Conservation (phyloP, 2,888 invertebrate genomes). For the Bellardia bayeri region DNA sequence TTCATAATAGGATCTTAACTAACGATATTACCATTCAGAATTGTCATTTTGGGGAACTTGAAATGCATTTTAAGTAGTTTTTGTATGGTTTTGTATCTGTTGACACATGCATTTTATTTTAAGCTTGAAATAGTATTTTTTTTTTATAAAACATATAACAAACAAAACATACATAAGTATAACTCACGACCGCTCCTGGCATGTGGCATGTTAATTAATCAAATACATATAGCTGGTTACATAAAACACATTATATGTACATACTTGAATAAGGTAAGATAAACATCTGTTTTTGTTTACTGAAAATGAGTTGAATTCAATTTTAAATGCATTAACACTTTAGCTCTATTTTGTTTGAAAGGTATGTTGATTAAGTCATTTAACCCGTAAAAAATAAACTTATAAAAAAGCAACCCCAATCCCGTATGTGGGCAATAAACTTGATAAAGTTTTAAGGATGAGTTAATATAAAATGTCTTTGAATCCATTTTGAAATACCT, state of each 20-base stretch:
- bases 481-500: too few species aligned
- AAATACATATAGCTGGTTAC: conserved; percentile 11
- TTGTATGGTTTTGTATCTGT: conserved; percentile 7
- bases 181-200: conserved; percentile 71
- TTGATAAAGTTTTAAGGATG: too few species aligned
- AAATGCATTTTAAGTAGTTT: conserved; percentile 25
- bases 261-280: conserved; percentile 23
- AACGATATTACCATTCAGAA: conserved; percentile 4
- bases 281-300: conserved; percentile 53
- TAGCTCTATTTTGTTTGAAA: background rate
- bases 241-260: background rate
- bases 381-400: too few species aligned
- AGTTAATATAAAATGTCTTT: too few species aligned
- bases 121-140: background rate
- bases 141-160: conserved; percentile 8
- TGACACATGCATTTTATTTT: conserved; percentile 26
- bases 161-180: background rate
- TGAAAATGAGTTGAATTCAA: conserved; percentile 37
- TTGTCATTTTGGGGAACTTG: conserved; percentile 37
- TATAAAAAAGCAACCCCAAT: too few species aligned
- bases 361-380: background rate
- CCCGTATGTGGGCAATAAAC: too few species aligned
- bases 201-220: conserved; percentile 65
- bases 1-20: conserved; percentile 39
- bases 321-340: conserved; percentile 49